These are phyloP conservation scores for Mycalesis mineus DNA, from an alignment of 2,888 invertebrate species.

Conservation along the genomic window DNA sequence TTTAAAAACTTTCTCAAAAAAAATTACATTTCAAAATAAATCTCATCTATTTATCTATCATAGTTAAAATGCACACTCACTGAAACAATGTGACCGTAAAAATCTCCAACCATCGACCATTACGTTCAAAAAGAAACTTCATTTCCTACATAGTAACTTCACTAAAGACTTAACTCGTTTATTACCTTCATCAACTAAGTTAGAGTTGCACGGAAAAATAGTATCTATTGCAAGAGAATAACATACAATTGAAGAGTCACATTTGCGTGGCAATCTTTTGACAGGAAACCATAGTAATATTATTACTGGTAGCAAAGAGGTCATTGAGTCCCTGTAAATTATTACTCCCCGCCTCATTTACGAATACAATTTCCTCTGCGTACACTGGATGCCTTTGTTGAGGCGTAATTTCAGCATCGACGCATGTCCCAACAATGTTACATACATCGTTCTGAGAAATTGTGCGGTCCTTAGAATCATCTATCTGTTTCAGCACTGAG, in stretches of 20 bases:
- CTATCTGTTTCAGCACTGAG: background rate
- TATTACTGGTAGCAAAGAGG: conserved; percentile 34
- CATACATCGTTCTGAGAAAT: background rate
- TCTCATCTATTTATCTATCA: too few species aligned
- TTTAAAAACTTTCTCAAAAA: too few species aligned
- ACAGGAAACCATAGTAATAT: conserved; percentile 34
- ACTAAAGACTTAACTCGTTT: conserved; percentile 15
- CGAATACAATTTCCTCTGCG: conserved; percentile 69
- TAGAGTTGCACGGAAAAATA: background rate
- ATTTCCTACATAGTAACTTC: conserved; percentile 16
- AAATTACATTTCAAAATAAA: too few species aligned
- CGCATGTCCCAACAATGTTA: conserved; percentile 23
- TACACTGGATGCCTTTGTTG: conserved; percentile 63
- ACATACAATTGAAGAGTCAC: background rate
- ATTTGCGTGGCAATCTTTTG: conserved; percentile 15
- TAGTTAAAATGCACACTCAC: background rate
- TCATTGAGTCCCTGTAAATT: conserved; percentile 40
- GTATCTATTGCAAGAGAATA: background rate
- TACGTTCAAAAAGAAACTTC: conserved; percentile 8
- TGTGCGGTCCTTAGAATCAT: conserved; percentile 4
- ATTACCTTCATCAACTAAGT: conserved; percentile 13
- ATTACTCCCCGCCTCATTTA: conserved; percentile 63
- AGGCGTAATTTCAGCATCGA: conserved; percentile 22
- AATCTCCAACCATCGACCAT: background rate
- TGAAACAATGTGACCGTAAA: background rate